phyloP scores from a whole-genome alignment of 2,888 invertebrate genomes.

The Bembecia ichneumoniformis region DNA sequence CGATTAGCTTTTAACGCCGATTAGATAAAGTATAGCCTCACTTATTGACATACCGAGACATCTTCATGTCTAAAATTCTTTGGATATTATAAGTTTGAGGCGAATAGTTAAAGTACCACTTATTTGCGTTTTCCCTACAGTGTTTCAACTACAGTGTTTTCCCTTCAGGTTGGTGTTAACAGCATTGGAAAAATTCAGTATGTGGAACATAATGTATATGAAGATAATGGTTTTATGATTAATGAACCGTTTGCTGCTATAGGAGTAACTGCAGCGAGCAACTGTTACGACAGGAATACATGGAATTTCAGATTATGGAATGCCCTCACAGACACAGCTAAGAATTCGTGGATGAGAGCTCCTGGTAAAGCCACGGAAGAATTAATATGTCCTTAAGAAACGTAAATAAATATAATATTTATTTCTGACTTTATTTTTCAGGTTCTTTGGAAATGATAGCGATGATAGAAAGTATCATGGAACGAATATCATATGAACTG shows the following conservation, averaged over 20 bases:
- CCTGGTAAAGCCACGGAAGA: constrained; percentile 25
- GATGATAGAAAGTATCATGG: constrained; percentile 76
- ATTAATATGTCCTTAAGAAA: neutral
- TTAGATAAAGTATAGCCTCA: no score
- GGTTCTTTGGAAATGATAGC: neutral
- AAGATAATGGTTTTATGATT: constrained; percentile 54
- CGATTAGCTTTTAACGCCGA: neutral
- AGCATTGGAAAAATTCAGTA: constrained; percentile 64
- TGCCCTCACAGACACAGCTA: constrained; percentile 34
- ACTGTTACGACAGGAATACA: constrained; percentile 26
- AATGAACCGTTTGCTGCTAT: constrained; percentile 26
- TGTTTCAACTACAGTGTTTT: no score
- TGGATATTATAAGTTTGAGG: no score
- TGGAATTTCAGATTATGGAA: constrained; percentile 32
- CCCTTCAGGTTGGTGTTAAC: constrained; percentile 30
- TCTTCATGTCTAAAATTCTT: no score
- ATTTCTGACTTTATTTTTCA: neutral
- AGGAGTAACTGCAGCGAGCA: constrained; percentile 17
- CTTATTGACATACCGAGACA: no score
- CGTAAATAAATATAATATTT: neutral
- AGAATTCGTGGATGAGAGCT: constrained; percentile 36
- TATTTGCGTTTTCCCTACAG: no score
- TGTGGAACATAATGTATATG: constrained; percentile 54
- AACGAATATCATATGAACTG: constrained; percentile 71
- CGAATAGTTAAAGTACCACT: no score